Evolutionary conservation across 2,797 vertebrate species (phyloP), one percentile per base, ranked within the genome.

Genomic region (Halcyon smyrnensis): DNA sequence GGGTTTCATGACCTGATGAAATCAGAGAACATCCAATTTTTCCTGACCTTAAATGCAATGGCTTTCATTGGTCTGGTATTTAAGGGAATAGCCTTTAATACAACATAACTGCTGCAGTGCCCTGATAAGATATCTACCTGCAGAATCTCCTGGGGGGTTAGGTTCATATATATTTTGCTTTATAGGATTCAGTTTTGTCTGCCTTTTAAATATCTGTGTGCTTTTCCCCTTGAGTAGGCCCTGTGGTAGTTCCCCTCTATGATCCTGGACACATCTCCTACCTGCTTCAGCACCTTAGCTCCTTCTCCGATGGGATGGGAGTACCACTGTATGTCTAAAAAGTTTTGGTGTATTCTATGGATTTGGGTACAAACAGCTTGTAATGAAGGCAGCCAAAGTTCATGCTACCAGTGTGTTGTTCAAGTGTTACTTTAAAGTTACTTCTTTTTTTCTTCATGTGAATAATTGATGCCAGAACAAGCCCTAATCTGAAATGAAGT

Each of bases 301-400:
- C 37, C 74, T 43, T 34, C 50, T 68, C 37, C 56, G 34, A 0
- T 1, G 13, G 41, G 19, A 12, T 39, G 41, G 15, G 34, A 32
- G 41, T 25, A 8, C 11, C 39, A 30, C 11, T 34, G 1, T 17
- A 9, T 11, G 11, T 5, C 45, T 59, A 36, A 36, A 24, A 71
- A 36, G 5, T 13, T 11, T 2, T 46, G 37, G 12, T 21, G 27
- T 65, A 16, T 68, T 27, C 70, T 28, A 1, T 5, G 70, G 34
- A 1, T 65, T 36, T 70, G 75, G 18, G 20, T 56, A 2, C 59
- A 36, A 41, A 3, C 0, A 0, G 46, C 15, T 21, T 59, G 51
- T 15, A 37, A n/a, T 25, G 51, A 50, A 62, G n/a, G 25, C 48
- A 19, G 20, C 50, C 19, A 1, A 68, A 16, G 8, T 7, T 27